Evolutionary conservation across 2,113 vertebrate species (phyloP).

Genomic region (Platysternon megacephalum): DNA sequence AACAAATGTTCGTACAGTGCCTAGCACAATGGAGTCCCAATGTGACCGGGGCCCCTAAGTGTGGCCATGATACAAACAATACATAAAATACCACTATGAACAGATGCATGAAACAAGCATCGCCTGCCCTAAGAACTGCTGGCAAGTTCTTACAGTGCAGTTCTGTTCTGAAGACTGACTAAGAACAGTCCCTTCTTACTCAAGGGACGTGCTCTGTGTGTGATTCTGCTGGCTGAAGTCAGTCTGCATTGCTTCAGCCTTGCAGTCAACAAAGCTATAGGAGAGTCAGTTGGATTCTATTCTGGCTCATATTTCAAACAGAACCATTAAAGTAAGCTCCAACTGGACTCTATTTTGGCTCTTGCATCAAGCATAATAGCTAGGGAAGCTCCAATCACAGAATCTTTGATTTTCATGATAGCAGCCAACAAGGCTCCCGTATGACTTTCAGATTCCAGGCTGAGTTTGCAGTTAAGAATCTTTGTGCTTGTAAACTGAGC

Average conservation of each 20-base stretch:
- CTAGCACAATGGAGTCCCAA: not conserved
- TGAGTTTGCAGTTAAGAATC: not conserved
- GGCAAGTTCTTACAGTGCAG: slow-evolving; percentile 25
- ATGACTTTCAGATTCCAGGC: not conserved
- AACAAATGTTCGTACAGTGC: not conserved
- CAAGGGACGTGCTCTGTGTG: not conserved
- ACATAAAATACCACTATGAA: not conserved
- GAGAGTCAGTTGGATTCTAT: slow-evolving; percentile 58
- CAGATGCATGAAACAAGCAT: not conserved
- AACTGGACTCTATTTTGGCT: slow-evolving; percentile 61
- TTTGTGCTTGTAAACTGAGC: slow-evolving; percentile 15
- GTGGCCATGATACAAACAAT: not conserved
- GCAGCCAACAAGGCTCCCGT: slow-evolving; percentile 19
- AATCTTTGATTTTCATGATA: slow-evolving; percentile 33
- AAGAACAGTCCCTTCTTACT: not conserved
- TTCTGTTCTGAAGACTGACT: not conserved
- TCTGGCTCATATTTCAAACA: slow-evolving; percentile 39
- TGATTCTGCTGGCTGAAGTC: slow-evolving; percentile 35
- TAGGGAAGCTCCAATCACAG: slow-evolving; percentile 8
- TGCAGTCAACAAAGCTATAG: slow-evolving; percentile 38
- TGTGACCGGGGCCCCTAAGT: not conserved
- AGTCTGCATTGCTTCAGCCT: slow-evolving; percentile 51
- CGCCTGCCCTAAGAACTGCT: not conserved
- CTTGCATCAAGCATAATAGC: slow-evolving; percentile 43
- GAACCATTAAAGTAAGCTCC: slow-evolving; percentile 65